Base-by-base conservation (phyloP, 37 sponge, comb jelly and placozoan genomes). In the Oopsacas minuta region DNA sequence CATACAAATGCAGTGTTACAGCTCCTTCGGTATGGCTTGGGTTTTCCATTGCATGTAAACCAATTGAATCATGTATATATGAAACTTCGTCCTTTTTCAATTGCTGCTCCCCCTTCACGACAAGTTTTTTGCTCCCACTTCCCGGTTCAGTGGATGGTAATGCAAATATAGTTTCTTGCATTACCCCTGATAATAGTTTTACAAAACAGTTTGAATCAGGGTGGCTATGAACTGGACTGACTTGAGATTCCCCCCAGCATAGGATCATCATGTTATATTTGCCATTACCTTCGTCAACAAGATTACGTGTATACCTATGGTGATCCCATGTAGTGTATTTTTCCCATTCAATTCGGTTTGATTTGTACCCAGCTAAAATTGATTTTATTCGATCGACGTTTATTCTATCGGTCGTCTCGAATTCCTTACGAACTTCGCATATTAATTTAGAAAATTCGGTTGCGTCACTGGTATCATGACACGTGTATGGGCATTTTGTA, bases 241-340 rank as follows among this genome's bases (percentile, higher is more conserved):
- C 96, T 7, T 93, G 94, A 15, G 91, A 94, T 86, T 90, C 90
- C 8, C 89, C 92, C 96, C 96, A 96, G 87, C 96, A 96, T n/a
- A 96, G 38, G 0, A 96, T 37, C 36, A 96, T 88, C 36, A 96
- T 83, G 86, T 96, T 96, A 83, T 89, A 96, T 22, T 83, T 51
- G 8, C 88, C 93, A 83, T 96, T 96, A 46, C 96, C 93, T 10
- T 82, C 83, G 38, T 96, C 93, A 0, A 96, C 96, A 49, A 96
- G 90, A 38, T 93, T 92, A 35, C 96, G 82, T 0, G 96, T 96
- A 85, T 96, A 96, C 88, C 93, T 95, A 90, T 93, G 88, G 17
- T 84, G 83, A 82, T 95, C 93, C 81, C 90, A 95, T 32, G 81
- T 82, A 15, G 88, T 88, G 35, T 52, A 93, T 10, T 51, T 25